Evolutionary conservation across 2,113 vertebrate species (phyloP).

Genomic region (Setophaga coronata): DNA sequence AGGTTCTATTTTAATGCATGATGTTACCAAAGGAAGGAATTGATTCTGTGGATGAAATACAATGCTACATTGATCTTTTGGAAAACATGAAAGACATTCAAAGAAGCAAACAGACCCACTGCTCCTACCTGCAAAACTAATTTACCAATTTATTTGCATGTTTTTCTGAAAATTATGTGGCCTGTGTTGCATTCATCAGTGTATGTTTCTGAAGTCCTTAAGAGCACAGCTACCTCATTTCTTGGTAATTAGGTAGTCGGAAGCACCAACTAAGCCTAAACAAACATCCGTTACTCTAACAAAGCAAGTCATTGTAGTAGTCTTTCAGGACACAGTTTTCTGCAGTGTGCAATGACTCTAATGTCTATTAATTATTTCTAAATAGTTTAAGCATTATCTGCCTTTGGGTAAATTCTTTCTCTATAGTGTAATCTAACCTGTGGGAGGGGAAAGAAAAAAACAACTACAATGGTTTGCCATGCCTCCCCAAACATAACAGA

Average conservation of each 20-base stretch:
- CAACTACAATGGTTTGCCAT: background rate
- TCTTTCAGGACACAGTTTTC: conserved; percentile 6
- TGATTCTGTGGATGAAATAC: background rate
- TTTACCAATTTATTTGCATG: background rate
- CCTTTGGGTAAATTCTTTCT: conserved; percentile 52
- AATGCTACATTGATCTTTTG: background rate
- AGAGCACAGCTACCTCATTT: conserved; percentile 13
- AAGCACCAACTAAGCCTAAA: conserved; percentile 35
- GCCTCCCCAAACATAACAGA: background rate
- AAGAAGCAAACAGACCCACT: background rate
- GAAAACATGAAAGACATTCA: background rate
- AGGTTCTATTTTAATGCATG: background rate
- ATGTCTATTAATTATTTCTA: conserved; percentile 60
- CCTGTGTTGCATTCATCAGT: background rate
- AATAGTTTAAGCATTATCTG: conserved; percentile 43
- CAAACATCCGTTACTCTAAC: conserved; percentile 49
- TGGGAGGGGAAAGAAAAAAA: background rate
- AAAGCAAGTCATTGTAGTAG: conserved; percentile 43
- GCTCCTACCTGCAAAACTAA: background rate
- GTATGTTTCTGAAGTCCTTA: background rate
- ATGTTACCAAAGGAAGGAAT: background rate
- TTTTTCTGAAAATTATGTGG: background rate
- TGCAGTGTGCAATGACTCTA: background rate
- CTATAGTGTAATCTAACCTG: conserved; percentile 15
- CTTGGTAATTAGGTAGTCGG: background rate